phyloP scores from a whole-genome alignment of 2,888 invertebrate genomes.

The Mesoligia furuncula region DNA sequence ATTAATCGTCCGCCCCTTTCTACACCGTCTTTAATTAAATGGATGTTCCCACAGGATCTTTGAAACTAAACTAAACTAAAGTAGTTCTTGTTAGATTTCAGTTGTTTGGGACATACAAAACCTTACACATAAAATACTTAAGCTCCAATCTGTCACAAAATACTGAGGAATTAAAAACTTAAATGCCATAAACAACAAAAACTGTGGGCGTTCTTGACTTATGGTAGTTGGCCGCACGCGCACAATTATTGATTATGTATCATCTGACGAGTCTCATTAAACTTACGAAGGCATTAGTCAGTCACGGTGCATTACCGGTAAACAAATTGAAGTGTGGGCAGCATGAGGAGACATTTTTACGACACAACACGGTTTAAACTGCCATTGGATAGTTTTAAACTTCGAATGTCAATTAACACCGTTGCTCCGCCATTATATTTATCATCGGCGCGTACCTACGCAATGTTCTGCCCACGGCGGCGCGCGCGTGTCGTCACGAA shows the following conservation, averaged over 20 bases:
- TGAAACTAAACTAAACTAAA: conserved; percentile 32
- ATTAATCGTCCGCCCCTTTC: conserved; percentile 27
- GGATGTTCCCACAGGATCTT: conserved; percentile 32
- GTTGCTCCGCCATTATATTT: conserved; percentile 73
- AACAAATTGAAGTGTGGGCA: conserved; percentile 84
- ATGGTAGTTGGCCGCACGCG: conserved; percentile 65
- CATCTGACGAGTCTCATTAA: conserved; percentile 84
- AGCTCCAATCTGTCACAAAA: conserved; percentile 39
- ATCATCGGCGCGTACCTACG: conserved; percentile 68
- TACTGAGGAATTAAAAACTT: conserved; percentile 58
- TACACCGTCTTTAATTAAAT: conserved; percentile 47
- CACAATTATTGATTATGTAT: conserved; percentile 82
- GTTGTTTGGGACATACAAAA: conserved; percentile 20
- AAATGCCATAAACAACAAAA: conserved; percentile 65
- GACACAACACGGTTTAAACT: conserved; percentile 72
- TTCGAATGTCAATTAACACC: conserved; percentile 81
- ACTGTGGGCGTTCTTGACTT: conserved; percentile 70
- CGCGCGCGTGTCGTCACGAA: conserved; percentile 69
- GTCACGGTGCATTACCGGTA: conserved; percentile 84
- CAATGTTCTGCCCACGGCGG: conserved; percentile 71
- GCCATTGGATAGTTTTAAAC: conserved; percentile 69
- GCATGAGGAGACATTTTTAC: conserved; percentile 82
- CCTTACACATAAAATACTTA: conserved; percentile 1
- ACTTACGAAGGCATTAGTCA: conserved; percentile 85
- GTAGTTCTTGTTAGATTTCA: conserved; percentile 33